These are phyloP conservation scores for Piprites chloris DNA, from an alignment of 2,113 vertebrate species.

Conservation along the genomic window DNA sequence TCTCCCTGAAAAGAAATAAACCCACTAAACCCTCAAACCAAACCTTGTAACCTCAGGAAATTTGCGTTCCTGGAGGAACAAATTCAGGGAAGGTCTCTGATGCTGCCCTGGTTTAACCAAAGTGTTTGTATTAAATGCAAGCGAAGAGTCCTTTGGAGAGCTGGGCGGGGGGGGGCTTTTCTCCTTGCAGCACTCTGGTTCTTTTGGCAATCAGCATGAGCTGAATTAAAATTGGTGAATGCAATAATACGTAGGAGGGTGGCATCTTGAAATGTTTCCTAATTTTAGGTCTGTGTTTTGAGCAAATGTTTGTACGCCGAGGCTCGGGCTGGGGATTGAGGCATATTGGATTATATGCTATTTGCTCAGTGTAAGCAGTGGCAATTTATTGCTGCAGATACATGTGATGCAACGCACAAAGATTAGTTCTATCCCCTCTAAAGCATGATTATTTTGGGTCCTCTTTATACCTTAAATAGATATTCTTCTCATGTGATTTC, in stretches of 20 bases:
- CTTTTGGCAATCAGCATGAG: neutral
- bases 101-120: neutral
- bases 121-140: neutral
- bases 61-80: neutral
- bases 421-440: conserved; percentile 55
- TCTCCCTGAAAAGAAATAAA: neutral
- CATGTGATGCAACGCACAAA: neutral
- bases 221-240: neutral
- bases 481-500: conserved; percentile 35
- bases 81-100: neutral
- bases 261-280: neutral
- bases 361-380: conserved; percentile 9
- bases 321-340: neutral
- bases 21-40: neutral
- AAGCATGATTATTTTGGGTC: conserved; percentile 48
- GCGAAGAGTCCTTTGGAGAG: neutral
- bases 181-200: neutral
- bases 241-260: neutral
- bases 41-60: neutral
- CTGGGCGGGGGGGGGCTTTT: neutral
- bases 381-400: conserved; percentile 17
- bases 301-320: neutral
- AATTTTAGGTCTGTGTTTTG: neutral
- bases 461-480: conserved; percentile 46
- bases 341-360: conserved; percentile 2